Evolutionary conservation across 1,140 invertebrate species (phyloP).

Genomic region (Spodoptera frugiperda): DNA sequence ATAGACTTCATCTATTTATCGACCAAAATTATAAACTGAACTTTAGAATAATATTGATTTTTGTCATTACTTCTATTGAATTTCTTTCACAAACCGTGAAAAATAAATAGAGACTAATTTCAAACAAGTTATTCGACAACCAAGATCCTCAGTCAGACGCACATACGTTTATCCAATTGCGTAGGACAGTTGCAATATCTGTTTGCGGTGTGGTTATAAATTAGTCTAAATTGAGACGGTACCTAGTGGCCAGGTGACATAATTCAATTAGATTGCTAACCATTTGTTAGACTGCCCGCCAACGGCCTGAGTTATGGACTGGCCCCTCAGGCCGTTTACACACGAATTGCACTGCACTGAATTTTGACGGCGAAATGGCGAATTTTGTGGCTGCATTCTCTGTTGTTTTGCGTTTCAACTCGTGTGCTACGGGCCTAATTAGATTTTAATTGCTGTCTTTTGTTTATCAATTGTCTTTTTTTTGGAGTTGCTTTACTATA

Average conservation of each 20-base stretch:
- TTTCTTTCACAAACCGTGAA: neutral
- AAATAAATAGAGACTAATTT: neutral
- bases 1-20: too few relatives aligned
- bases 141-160: constrained; percentile 18
- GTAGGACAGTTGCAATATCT: constrained; percentile 26
- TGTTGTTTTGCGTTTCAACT: constrained; percentile 5
- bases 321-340: constrained; percentile 6
- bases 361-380: constrained; percentile 7
- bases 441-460: constrained; percentile 5
- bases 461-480: neutral
- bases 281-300: constrained; percentile 55
- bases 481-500: neutral
- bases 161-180: constrained; percentile 34
- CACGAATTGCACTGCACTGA: constrained; percentile 38
- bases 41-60: too few relatives aligned
- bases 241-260: constrained; percentile 60
- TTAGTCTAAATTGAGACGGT: constrained; percentile 61
- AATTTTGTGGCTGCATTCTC: neutral
- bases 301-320: constrained; percentile 52
- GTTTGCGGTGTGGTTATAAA: constrained; percentile 58
- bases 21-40: too few relatives aligned
- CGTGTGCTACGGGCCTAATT: neutral
- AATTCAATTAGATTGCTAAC: constrained; percentile 66
- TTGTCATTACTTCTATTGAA: too few relatives aligned
- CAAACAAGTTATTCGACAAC: neutral